These are phyloP conservation scores for Xiphias gladius DNA, from an alignment of 2,113 vertebrate species.

Conservation along the genomic window DNA sequence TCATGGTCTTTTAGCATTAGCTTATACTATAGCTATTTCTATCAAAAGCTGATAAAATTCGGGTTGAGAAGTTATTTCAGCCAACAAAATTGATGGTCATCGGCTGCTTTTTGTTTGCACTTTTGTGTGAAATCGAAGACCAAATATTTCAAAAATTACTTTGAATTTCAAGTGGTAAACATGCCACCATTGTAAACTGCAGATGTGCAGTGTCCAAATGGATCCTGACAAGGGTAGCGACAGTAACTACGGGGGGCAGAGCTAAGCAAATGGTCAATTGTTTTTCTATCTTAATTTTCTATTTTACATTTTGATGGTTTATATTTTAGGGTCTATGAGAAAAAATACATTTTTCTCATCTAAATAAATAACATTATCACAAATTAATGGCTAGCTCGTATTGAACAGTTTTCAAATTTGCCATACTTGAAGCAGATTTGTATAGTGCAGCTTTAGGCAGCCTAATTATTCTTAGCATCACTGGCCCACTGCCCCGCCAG, in stretches of 20 bases:
- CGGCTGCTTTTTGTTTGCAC: too few relatives aligned
- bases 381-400: background rate
- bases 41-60: too few relatives aligned
- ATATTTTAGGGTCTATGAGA: background rate
- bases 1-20: too few relatives aligned
- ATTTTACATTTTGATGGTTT: background rate
- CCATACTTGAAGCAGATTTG: background rate
- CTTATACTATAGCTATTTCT: too few relatives aligned
- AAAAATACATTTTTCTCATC: background rate
- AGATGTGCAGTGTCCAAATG: background rate
- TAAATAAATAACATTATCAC: background rate
- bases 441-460: constrained; percentile 1
- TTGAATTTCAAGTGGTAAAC: too few relatives aligned
- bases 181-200: background rate
- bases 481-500: background rate
- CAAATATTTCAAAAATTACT: too few relatives aligned
- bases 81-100: too few relatives aligned
- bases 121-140: too few relatives aligned
- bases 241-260: too few relatives aligned
- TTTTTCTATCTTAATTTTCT: too few relatives aligned
- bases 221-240: too few relatives aligned
- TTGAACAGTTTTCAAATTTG: constrained; percentile 4
- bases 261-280: background rate
- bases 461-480: constrained; percentile 6
- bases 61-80: too few relatives aligned